Evolutionary conservation across 1,140 invertebrate species (phyloP).

Genomic region (Drosophila bifasciata): DNA sequence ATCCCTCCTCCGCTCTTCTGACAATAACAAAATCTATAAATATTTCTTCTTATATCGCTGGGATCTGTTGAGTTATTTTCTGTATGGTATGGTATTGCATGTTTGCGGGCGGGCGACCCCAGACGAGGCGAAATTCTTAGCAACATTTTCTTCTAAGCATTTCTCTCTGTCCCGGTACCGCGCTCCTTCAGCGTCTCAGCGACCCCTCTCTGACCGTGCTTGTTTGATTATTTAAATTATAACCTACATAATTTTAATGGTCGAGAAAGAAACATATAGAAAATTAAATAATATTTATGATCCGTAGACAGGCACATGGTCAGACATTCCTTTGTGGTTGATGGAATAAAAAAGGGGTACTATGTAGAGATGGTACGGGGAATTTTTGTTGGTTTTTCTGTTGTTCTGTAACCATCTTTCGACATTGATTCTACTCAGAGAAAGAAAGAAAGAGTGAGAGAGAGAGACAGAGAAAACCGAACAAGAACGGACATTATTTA

Average conservation of each 20-base stretch:
- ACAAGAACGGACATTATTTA: slow-evolving; percentile 54
- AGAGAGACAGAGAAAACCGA: not conserved
- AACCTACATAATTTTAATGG: slow-evolving; percentile 80
- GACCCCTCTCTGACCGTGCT: slow-evolving; percentile 10
- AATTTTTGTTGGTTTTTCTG: slow-evolving; percentile 37
- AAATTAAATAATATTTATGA: slow-evolving; percentile 82
- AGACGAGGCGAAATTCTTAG: slow-evolving; percentile 75
- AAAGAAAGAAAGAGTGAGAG: not conserved
- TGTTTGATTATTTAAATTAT: slow-evolving; percentile 76
- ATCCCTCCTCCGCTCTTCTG: slow-evolving; percentile 23
- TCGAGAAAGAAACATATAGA: slow-evolving; percentile 73
- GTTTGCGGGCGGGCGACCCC: slow-evolving; percentile 66
- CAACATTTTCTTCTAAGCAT: slow-evolving; percentile 61
- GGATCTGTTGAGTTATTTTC: slow-evolving; percentile 28
- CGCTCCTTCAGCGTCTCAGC: not conserved
- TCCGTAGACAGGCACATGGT: slow-evolving; percentile 78
- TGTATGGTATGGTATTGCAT: slow-evolving; percentile 6
- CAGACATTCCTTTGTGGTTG: slow-evolving; percentile 45
- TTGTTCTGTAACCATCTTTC: slow-evolving; percentile 32
- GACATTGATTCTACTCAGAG: not conserved
- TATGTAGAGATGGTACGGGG: not conserved
- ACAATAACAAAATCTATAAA: slow-evolving; percentile 76
- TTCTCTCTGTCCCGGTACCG: slow-evolving; percentile 12
- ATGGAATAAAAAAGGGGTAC: slow-evolving; percentile 8
- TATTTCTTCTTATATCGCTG: slow-evolving; percentile 44